A percentile compares a stretch with the other conserved stretches of the same genome.
These are phyloP conservation scores for Ochropacha duplaris DNA, from an alignment of 2,888 invertebrate species.

Conservation along the genomic window DNA sequence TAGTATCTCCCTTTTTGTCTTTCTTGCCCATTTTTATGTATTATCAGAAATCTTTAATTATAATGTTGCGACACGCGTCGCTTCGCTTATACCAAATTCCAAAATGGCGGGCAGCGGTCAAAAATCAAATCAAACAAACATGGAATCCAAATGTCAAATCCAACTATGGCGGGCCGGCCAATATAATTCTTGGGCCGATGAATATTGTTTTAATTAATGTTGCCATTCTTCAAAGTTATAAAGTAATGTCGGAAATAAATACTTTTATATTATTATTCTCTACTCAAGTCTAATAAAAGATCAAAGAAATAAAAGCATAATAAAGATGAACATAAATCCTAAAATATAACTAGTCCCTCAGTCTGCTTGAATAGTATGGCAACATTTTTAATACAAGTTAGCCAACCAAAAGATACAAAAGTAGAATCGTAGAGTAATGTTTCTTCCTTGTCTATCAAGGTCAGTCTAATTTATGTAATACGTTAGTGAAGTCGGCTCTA, in stretches of 20 bases:
- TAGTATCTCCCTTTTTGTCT: constrained; percentile 66
- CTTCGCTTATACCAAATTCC: not conserved
- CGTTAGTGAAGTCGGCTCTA: not conserved
- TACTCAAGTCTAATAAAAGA: too few species aligned
- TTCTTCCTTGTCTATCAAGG: constrained; percentile 1
- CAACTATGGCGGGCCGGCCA: not conserved
- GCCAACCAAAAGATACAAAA: not conserved
- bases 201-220: too few species aligned
- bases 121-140: too few species aligned
- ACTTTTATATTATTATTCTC: too few species aligned
- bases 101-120: not conserved
- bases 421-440: not conserved
- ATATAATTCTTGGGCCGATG: too few species aligned
- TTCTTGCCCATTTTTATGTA: constrained; percentile 64
- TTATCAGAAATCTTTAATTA: not conserved
- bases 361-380: too few species aligned
- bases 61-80: not conserved
- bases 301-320: too few species aligned
- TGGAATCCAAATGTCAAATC: too few species aligned
- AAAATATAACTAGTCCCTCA: too few species aligned
- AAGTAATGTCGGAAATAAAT: too few species aligned
- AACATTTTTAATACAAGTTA: not conserved
- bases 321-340: too few species aligned
- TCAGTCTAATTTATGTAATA: not conserved
- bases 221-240: too few species aligned